phyloP scores from a whole-genome alignment of 2,888 invertebrate genomes.

The Euphydryas editha region DNA sequence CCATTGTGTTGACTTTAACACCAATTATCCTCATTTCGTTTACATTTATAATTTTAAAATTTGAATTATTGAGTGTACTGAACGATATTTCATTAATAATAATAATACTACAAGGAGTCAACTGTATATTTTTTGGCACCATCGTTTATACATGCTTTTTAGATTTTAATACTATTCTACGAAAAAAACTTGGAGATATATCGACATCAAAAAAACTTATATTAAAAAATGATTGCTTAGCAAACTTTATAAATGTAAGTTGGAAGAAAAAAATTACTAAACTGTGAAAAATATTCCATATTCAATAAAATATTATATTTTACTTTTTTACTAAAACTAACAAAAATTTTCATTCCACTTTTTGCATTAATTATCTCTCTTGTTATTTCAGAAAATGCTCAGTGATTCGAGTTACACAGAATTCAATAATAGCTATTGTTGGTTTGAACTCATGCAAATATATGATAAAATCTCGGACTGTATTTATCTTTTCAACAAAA shows the following conservation, averaged over 20 bases:
- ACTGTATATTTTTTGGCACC: constrained; percentile 51
- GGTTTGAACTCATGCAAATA: constrained; percentile 70
- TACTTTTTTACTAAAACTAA: not conserved
- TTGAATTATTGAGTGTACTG: constrained; percentile 35
- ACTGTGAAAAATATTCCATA: not conserved
- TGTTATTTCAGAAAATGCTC: constrained; percentile 47
- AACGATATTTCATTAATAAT: constrained; percentile 51
- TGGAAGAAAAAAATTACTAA: not conserved
- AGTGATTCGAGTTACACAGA: constrained; percentile 42
- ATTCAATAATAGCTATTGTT: constrained; percentile 50
- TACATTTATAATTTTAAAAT: constrained; percentile 48
- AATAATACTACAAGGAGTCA: constrained; percentile 56
- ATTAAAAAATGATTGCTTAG: constrained; percentile 43
- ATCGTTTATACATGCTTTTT: constrained; percentile 54
- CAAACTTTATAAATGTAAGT: constrained; percentile 51
- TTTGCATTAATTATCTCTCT: constrained; percentile 11
- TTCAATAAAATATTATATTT: not conserved
- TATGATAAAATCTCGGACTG: constrained; percentile 66
- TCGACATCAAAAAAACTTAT: constrained; percentile 42
- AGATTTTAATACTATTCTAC: constrained; percentile 52
- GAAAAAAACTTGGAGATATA: constrained; percentile 45
- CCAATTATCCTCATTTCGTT: constrained; percentile 45
- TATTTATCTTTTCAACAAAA: constrained; percentile 59
- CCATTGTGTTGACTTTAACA: constrained; percentile 46
- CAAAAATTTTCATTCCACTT: not conserved